Evolutionary conservation across 1,140 invertebrate species (phyloP).

Genomic region (Mya arenaria): DNA sequence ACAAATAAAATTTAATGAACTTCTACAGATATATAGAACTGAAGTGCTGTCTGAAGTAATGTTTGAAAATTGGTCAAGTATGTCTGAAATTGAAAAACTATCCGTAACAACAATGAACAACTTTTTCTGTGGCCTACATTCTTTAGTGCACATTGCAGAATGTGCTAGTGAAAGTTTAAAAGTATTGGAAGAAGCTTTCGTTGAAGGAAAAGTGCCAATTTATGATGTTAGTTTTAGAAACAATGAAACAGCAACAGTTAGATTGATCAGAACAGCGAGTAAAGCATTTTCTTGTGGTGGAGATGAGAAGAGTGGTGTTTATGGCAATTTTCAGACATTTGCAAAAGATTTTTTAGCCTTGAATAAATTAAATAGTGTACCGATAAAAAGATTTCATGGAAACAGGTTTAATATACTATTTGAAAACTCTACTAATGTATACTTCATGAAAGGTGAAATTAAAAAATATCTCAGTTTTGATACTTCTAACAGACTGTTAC

Average conservation of each 20-base stretch:
- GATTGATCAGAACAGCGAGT: conserved; percentile 28
- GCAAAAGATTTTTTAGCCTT: conserved; percentile 34
- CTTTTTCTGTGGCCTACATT: conserved; percentile 49
- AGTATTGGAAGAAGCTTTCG: conserved; percentile 5
- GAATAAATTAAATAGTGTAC: conserved; percentile 27
- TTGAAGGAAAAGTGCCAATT: conserved; percentile 26
- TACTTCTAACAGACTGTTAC: conserved; percentile 3
- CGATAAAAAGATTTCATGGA: conserved; percentile 39
- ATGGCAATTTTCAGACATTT: conserved; percentile 21
- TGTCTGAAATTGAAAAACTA: conserved; percentile 16
- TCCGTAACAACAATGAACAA: conserved; percentile 23
- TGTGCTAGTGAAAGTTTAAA: conserved; percentile 1
- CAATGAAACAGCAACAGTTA: conserved; percentile 8
- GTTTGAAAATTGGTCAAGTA: background rate
- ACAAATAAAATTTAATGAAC: conserved; percentile 46
- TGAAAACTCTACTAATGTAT: background rate
- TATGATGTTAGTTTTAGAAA: conserved; percentile 23
- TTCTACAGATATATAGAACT: conserved; percentile 36
- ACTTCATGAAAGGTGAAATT: background rate
- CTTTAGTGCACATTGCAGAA: conserved; percentile 42
- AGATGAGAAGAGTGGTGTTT: conserved; percentile 40
- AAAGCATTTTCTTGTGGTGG: conserved; percentile 56
- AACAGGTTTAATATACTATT: conserved; percentile 48
- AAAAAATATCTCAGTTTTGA: conserved; percentile 9
- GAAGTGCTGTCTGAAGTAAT: conserved; percentile 28